Conservation (phyloP, 2,113 vertebrate species). For the Piaya cayana region DNA sequence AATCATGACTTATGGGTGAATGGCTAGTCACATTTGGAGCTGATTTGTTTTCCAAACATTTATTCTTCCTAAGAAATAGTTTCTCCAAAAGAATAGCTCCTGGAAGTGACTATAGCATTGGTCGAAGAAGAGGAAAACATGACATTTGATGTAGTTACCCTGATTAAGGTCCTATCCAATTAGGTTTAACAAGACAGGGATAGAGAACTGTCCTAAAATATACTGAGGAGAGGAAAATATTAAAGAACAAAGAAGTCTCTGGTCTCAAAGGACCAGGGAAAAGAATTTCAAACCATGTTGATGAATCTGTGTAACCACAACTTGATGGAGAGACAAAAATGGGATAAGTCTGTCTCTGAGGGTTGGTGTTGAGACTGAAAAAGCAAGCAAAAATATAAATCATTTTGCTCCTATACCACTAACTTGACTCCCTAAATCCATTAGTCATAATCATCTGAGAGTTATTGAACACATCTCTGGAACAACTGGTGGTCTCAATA, state of each 20-base stretch:
- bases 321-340: slow-evolving; percentile 27
- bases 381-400: background rate
- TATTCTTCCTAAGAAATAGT: slow-evolving; percentile 44
- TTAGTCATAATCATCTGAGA: slow-evolving; percentile 23
- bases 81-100: slow-evolving; percentile 40
- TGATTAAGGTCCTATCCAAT: slow-evolving; percentile 13
- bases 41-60: slow-evolving; percentile 64
- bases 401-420: slow-evolving; percentile 33
- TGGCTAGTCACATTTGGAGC: slow-evolving; percentile 57
- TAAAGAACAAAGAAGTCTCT: slow-evolving; percentile 24
- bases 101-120: background rate
- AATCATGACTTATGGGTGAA: slow-evolving; percentile 41
- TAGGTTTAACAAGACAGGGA: slow-evolving; percentile 35
- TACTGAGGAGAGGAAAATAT: background rate
- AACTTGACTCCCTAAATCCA: background rate
- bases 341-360: background rate
- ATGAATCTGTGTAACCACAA: slow-evolving; percentile 12
- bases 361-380: background rate
- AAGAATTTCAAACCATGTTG: slow-evolving; percentile 31
- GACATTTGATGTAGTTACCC: slow-evolving; percentile 1
- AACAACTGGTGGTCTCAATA: background rate
- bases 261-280: background rate
- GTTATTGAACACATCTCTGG: background rate
- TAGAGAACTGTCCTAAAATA: slow-evolving; percentile 10
- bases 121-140: slow-evolving; percentile 27